phyloP scores from a whole-genome alignment of 2,113 vertebrate genomes.

The Seriola dumerili region DNA sequence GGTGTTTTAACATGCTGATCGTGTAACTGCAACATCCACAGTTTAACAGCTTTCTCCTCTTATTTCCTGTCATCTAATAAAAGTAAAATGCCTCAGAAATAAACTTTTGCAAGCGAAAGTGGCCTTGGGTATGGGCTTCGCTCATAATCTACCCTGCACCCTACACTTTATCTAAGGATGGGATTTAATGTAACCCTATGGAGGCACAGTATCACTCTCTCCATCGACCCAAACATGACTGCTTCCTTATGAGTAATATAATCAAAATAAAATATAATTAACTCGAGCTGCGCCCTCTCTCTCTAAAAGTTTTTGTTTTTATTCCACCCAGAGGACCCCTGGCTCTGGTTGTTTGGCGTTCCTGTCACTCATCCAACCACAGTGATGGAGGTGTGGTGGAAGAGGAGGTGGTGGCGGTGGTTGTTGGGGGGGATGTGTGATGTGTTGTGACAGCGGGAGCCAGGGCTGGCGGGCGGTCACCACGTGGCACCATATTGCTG shows the following conservation, averaged over 20 bases:
- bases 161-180: too few relatives aligned
- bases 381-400: conserved; percentile 71
- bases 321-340: conserved; percentile 32
- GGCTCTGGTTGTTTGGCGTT: conserved; percentile 40
- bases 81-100: too few relatives aligned
- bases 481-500: conserved; percentile 87
- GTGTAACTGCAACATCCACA: too few relatives aligned
- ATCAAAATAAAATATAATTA: conserved; percentile 5
- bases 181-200: too few relatives aligned
- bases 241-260: conserved; percentile 4
- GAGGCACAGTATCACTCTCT: neutral
- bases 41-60: neutral
- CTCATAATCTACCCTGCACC: neutral
- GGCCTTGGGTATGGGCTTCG: neutral
- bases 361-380: conserved; percentile 64
- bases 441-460: conserved; percentile 88
- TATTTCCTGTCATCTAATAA: neutral
- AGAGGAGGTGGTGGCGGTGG: conserved; percentile 63
- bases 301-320: conserved; percentile 56
- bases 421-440: conserved; percentile 77
- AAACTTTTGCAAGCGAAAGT: neutral
- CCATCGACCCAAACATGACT: neutral
- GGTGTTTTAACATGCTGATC: too few relatives aligned
- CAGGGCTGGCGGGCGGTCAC: conserved; percentile 83
- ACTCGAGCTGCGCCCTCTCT: neutral